Base-by-base conservation (phyloP, 2,888 invertebrate genomes). In the Scaptomyza parva region DNA sequence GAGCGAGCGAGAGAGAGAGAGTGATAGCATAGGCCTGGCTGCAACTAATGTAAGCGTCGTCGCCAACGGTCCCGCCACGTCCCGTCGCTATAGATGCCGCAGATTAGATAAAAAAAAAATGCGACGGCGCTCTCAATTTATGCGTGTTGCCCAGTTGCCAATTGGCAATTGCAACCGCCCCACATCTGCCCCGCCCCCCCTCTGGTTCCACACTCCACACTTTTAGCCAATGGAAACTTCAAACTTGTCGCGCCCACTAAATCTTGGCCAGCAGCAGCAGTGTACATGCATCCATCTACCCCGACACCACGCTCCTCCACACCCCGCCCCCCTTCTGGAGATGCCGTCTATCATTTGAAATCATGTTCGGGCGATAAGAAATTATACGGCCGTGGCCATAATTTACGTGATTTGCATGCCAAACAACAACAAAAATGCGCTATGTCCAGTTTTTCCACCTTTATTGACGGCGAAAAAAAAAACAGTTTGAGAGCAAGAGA, bases 221-320 rank as follows among this genome's bases (percentile, higher is more conserved):
- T 30, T 4, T 30, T 1, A 4, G 14, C 35, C 1, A 14, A 7
- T 8, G 26, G 5, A 30, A 30, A 45, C 18, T 18, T 18, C 40
- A 64, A 87, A 87, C 83, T 88, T 86, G 88, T 88, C 82, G 88
- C 82, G 88, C 79, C 88, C 83, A 86, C 88, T 82, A 85, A 81
- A 85, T 75, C 70, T 78, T 65, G 39, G 61, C 14, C 69, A 68
- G n/a, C n/a, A n/a, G n/a, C n/a, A n/a, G n/a, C n/a, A n/a, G n/a
- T 68, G 60, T 54, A 52, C 67, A 72, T 53, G 57, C 70, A 51
- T 69, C 61, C 43, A 45, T 41, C 45, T 39, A 28, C 11, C 12
- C 12, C 24, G 4, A 12, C 20, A 14, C 4, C 7, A 12, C 18
- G 14, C 20, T 18, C 4, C 7, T 14, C 18, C 30, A 14, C 51